Conservation (phyloP, 64 coral and sea anemone species). For the Cladopsammia gracilis region DNA sequence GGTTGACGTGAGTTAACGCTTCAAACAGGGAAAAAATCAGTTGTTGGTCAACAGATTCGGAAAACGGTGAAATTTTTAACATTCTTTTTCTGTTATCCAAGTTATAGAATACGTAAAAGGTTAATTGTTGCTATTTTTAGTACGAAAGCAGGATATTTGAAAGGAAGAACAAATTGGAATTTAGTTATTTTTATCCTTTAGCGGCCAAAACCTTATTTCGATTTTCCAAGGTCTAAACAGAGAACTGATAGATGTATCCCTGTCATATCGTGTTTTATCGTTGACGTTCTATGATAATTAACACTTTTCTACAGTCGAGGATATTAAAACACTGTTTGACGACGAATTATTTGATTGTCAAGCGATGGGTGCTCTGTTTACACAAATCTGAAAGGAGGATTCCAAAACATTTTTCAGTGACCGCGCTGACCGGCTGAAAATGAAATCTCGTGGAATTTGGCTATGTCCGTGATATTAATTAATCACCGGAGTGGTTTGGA, state of each 20-base stretch:
- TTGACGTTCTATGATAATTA: no score
- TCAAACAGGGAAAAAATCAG: background rate
- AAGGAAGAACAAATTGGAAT: background rate
- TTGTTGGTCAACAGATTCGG: background rate
- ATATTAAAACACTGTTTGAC: background rate
- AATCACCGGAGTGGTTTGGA: background rate
- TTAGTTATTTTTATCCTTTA: background rate
- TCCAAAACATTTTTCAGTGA: slow-evolving; percentile 1
- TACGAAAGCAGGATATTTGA: background rate
- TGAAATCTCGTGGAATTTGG: background rate
- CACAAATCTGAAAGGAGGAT: background rate
- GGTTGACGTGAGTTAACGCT: background rate
- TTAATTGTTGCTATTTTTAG: slow-evolving; percentile 36
- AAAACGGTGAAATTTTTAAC: slow-evolving; percentile 8
- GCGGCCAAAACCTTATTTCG: background rate
- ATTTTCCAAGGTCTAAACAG: background rate
- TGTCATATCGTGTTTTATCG: background rate
- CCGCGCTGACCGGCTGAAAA: background rate
- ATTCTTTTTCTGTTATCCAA: slow-evolving; percentile 24
- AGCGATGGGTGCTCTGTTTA: slow-evolving; percentile 1
- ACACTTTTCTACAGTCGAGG: background rate
- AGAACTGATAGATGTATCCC: background rate
- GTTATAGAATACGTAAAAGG: background rate
- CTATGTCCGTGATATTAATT: background rate
- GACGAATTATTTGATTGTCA: slow-evolving; percentile 16